Conservation (phyloP, 2,797 vertebrate species). For the Catamblyrhynchus diadema region DNA sequence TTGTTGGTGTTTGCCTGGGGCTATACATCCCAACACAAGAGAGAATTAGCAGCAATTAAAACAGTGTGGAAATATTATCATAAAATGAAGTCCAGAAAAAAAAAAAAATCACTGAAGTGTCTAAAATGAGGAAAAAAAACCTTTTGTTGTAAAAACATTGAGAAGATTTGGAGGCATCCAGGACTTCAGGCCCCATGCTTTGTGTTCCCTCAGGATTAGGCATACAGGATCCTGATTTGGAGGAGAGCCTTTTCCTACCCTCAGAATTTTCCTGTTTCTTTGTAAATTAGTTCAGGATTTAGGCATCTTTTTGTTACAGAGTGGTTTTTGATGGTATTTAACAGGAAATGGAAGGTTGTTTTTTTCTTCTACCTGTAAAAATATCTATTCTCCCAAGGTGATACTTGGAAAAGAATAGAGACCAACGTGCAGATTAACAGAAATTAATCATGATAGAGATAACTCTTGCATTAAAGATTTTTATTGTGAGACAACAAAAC, state of each 20-base stretch:
- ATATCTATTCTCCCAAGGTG: not conserved
- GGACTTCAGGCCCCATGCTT: accelerated
- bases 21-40: not conserved
- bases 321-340: not conserved
- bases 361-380: not conserved
- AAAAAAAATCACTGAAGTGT: not conserved
- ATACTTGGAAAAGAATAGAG: not conserved
- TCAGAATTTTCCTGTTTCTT: not conserved
- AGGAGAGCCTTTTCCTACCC: not conserved
- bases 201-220: not conserved
- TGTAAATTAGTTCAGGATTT: not conserved
- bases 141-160: accelerated
- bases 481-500: not conserved
- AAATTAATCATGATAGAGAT: not conserved
- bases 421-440: not conserved
- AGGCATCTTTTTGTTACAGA: accelerated
- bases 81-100: not conserved
- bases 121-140: not conserved
- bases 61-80: not conserved
- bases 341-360: not conserved
- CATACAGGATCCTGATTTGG: not conserved
- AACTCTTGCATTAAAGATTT: not conserved
- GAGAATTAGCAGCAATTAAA: not conserved
- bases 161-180: not conserved
- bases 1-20: not conserved